These are phyloP conservation scores for Sapayoa aenigma DNA, from an alignment of 2,113 vertebrate species.

Conservation along the genomic window DNA sequence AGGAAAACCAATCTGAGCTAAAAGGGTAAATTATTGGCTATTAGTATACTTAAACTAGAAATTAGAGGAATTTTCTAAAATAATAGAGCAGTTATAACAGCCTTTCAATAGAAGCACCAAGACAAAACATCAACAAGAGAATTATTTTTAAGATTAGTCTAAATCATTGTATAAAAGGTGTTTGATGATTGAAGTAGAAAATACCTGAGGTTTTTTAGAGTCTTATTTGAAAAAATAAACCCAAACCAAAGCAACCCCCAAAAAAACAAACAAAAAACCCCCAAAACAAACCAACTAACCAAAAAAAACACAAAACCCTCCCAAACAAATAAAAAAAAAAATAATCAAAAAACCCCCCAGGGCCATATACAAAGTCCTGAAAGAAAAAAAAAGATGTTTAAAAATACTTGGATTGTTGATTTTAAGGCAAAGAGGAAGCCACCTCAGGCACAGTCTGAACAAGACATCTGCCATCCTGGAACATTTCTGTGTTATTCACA, in stretches of 20 bases:
- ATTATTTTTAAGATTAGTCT: neutral
- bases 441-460: neutral
- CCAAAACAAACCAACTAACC: neutral
- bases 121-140: neutral
- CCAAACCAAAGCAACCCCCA: no score
- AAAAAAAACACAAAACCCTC: no score
- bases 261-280: neutral
- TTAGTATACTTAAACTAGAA: neutral
- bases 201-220: neutral
- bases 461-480: neutral
- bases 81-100: neutral
- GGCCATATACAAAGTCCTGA: neutral
- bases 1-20: neutral
- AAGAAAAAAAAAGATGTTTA: neutral
- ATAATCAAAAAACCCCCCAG: no score
- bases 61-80: neutral
- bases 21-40: neutral
- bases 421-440: neutral
- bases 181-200: neutral
- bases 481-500: neutral
- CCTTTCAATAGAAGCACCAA: neutral
- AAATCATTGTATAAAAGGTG: neutral
- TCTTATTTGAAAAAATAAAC: neutral
- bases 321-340: no score
- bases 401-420: neutral